Percentiles rank a stretch among this genome's conserved stretches.
Evolutionary conservation across 2,888 invertebrate genomes (phyloP).

Genomic region (Clunio marinus): DNA sequence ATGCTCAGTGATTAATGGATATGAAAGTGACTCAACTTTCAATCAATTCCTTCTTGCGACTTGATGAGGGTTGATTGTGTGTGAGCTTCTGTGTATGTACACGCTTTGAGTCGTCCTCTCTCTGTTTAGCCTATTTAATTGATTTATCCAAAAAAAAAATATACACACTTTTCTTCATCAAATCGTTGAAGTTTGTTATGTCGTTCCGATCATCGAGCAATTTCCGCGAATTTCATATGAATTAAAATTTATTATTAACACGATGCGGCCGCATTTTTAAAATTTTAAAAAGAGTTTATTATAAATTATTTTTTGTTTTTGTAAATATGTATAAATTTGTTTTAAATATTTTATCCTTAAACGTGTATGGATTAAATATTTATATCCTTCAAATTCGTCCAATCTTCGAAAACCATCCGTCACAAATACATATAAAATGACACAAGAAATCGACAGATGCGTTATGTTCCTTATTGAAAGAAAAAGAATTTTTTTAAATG

Average conservation of each 20-base stretch:
- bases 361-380: no score
- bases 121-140: slow-evolving; percentile 13
- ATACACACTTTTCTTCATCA: no score
- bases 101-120: background rate
- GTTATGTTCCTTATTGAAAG: slow-evolving; percentile 1
- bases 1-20: background rate
- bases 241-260: background rate
- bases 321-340: no score
- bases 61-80: background rate
- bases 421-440: background rate
- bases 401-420: background rate
- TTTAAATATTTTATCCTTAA: no score
- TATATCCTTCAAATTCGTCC: no score
- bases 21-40: slow-evolving; percentile 5
- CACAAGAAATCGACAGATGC: slow-evolving; percentile 30
- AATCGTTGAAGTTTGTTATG: background rate
- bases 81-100: background rate
- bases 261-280: no score
- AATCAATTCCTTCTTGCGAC: background rate
- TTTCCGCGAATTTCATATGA: background rate
- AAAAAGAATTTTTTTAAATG: background rate
- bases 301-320: no score
- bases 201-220: background rate
- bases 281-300: no score
- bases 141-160: slow-evolving; percentile 8